A percentile compares a stretch with the other conserved stretches of the same genome.
Conservation (phyloP, 2,888 invertebrate genomes). For the Nemurella pictetii region DNA sequence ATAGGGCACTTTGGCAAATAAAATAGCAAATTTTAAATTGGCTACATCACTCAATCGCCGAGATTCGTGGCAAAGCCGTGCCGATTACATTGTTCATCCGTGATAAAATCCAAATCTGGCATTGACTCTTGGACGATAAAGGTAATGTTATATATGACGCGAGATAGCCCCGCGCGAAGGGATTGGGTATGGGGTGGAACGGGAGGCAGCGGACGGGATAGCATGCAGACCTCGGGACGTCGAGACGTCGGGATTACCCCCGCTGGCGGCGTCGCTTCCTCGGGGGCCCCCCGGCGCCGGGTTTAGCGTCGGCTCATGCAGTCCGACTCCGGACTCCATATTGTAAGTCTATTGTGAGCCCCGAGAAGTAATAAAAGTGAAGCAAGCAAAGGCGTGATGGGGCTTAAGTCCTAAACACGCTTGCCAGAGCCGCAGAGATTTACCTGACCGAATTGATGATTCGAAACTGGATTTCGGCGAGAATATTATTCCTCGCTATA, state of each 20-base stretch:
- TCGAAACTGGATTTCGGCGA: neutral
- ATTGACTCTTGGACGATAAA: neutral
- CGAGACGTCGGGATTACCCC: neutral
- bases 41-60: neutral
- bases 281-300: neutral
- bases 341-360: constrained; percentile 27
- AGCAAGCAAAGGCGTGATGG: constrained; percentile 6
- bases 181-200: neutral
- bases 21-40: neutral
- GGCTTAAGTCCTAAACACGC: constrained; percentile 1
- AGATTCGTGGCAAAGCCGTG: neutral
- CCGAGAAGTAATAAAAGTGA: constrained; percentile 29
- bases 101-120: constrained; percentile 9
- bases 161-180: neutral
- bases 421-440: constrained; percentile 19
- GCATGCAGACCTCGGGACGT: neutral
- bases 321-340: constrained; percentile 20
- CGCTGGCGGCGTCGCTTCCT: neutral
- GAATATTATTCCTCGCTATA: constrained; percentile 11
- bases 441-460: constrained; percentile 32
- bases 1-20: neutral
- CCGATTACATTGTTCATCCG: constrained; percentile 19
- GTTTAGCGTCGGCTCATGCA: constrained; percentile 1
- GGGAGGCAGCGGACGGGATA: neutral
- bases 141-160: neutral